phyloP scores from a whole-genome alignment of 2,888 invertebrate genomes.

The Atethmia centrago region DNA sequence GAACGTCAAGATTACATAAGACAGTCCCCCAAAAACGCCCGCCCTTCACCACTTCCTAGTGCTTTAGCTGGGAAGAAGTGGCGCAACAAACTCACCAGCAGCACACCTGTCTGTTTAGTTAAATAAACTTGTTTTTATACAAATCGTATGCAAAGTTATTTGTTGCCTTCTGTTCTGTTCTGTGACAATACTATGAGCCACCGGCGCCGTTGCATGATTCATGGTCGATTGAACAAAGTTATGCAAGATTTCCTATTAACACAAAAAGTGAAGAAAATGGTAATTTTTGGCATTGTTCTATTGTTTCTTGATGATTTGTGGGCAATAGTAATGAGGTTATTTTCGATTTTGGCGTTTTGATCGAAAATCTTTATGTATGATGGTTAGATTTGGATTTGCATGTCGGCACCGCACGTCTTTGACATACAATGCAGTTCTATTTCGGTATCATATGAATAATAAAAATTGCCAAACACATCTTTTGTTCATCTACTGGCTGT shows the following conservation, averaged over 20 bases:
- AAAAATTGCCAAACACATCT: not conserved
- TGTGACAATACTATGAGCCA: conserved; percentile 28
- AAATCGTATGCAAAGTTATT: too few relatives aligned
- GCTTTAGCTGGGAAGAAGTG: too few relatives aligned
- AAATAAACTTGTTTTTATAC: too few relatives aligned
- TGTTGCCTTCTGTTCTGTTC: conserved; percentile 24
- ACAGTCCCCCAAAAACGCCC: too few relatives aligned
- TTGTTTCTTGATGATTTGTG: conserved; percentile 63
- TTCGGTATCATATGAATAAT: not conserved
- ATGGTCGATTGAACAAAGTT: conserved; percentile 54
- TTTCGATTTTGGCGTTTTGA: conserved; percentile 52
- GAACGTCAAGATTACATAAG: too few relatives aligned
- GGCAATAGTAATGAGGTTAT: conserved; percentile 61
- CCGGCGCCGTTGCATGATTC: conserved; percentile 59
- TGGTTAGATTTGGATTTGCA: conserved; percentile 33
- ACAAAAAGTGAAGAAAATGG: conserved; percentile 61
- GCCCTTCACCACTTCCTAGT: too few relatives aligned
- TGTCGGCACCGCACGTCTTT: conserved; percentile 28
- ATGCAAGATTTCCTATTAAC: conserved; percentile 65
- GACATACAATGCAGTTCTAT: conserved; percentile 18
- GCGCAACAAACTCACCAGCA: too few relatives aligned
- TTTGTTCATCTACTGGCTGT: too few relatives aligned
- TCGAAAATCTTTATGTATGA: conserved; percentile 44
- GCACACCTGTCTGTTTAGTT: too few relatives aligned
- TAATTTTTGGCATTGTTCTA: conserved; percentile 67